Percentiles rank a stretch among this genome's conserved stretches.
These are phyloP conservation scores for Oligia fasciuncula DNA, from an alignment of 2,888 invertebrate species.

Conservation along the genomic window DNA sequence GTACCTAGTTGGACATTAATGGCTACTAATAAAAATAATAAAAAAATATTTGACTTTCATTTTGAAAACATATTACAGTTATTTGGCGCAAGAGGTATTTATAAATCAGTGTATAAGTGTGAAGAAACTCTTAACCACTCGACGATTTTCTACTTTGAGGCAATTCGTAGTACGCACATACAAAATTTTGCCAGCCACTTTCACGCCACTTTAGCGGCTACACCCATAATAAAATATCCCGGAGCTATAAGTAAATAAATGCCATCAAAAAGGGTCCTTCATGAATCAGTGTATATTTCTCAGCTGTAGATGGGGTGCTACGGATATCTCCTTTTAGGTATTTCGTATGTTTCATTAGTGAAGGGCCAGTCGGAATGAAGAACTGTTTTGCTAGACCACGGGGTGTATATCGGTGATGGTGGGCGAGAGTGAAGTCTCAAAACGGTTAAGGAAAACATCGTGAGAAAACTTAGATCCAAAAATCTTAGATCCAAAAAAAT, in stretches of 20 bases:
- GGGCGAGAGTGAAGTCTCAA: neutral
- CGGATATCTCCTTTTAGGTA: conserved; percentile 45
- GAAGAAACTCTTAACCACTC: too few species aligned
- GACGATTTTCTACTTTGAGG: neutral
- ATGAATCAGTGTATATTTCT: conserved; percentile 53
- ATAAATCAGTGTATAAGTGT: too few species aligned
- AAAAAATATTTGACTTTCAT: too few species aligned
- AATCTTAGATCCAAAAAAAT: too few species aligned
- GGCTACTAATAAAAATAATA: too few species aligned
- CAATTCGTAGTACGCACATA: neutral
- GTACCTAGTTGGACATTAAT: too few species aligned
- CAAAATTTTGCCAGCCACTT: conserved; percentile 19
- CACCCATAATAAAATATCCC: conserved; percentile 19
- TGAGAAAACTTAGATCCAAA: too few species aligned
- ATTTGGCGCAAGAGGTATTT: too few species aligned
- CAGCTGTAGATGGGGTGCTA: conserved; percentile 31
- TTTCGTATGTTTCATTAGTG: conserved; percentile 51
- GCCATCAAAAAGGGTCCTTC: conserved; percentile 36
- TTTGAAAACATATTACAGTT: too few species aligned
- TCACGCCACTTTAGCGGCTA: conserved; percentile 21
- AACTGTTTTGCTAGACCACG: conserved; percentile 25
- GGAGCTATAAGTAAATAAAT: conserved; percentile 44
- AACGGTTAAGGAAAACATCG: too few species aligned
- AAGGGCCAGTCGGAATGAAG: conserved; percentile 30
- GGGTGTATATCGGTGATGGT: neutral